phyloP scores from a whole-genome alignment of 2,888 invertebrate species.

The Euclidia mi region DNA sequence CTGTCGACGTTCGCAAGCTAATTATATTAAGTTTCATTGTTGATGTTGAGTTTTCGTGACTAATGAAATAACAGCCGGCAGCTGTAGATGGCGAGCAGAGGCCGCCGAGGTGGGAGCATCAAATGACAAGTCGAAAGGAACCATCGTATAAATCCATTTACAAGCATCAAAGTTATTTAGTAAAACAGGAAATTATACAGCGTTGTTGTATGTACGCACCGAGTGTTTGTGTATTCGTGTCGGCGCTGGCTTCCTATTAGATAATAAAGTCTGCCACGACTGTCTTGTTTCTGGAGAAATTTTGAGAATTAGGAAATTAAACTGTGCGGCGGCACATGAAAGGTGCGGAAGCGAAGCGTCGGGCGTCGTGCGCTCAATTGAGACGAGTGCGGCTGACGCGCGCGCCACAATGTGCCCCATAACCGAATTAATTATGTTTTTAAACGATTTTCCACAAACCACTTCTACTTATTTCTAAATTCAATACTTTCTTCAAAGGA shows the following conservation, averaged over 20 bases:
- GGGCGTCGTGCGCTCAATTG: constrained; percentile 50
- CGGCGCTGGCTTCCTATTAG: constrained; percentile 85
- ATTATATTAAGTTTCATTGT: constrained; percentile 19
- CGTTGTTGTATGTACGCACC: constrained; percentile 73
- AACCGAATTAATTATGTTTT: constrained; percentile 56
- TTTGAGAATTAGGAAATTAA: constrained; percentile 89
- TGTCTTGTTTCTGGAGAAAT: constrained; percentile 78
- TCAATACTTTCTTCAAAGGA: constrained; percentile 3
- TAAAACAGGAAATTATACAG: constrained; percentile 86
- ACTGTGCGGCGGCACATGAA: constrained; percentile 77
- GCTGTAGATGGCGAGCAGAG: constrained; percentile 7
- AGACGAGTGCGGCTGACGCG: constrained; percentile 57
- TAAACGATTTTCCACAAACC: constrained; percentile 28
- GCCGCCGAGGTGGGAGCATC: constrained; percentile 31
- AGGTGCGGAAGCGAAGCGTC: constrained; percentile 75
- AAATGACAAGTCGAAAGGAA: constrained; percentile 63
- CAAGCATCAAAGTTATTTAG: constrained; percentile 82
- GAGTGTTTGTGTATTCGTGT: constrained; percentile 75
- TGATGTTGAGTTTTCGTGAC: constrained; percentile 14
- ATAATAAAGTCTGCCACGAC: constrained; percentile 81
- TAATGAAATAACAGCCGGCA: constrained; percentile 10
- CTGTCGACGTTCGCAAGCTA: constrained; percentile 28
- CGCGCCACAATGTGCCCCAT: constrained; percentile 42
- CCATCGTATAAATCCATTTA: constrained; percentile 76
- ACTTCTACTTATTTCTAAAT: constrained; percentile 11